These are phyloP conservation scores for Erebia ligea DNA, from an alignment of 2,888 invertebrate species.

Conservation along the genomic window DNA sequence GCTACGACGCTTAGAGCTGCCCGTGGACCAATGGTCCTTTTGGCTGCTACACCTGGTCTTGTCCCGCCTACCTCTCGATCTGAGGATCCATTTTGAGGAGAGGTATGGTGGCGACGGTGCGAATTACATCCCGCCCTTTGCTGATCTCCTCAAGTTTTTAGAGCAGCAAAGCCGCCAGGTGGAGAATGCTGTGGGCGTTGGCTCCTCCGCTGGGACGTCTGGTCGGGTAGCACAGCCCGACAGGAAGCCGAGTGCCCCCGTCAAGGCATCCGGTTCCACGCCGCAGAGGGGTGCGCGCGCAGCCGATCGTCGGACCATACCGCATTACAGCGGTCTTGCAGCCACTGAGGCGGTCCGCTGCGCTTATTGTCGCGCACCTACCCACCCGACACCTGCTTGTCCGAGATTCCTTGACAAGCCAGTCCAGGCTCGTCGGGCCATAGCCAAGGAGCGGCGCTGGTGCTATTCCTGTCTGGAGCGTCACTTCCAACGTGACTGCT, in stretches of 20 bases:
- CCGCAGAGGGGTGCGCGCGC: neutral
- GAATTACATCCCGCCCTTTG: neutral
- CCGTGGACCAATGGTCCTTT: neutral
- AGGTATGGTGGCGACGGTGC: slow-evolving; percentile 11
- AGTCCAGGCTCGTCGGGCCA: neutral
- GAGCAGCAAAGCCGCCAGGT: neutral
- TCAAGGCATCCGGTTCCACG: too few relatives aligned
- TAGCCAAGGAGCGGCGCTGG: neutral
- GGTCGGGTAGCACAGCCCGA: neutral
- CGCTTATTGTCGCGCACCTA: neutral
- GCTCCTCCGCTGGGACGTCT: neutral
- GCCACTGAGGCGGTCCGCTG: neutral
- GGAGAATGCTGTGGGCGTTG: neutral
- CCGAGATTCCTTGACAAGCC: neutral
- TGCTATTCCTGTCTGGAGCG: neutral
- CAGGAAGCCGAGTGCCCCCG: too few relatives aligned
- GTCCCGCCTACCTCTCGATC: neutral
- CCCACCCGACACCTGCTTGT: neutral
- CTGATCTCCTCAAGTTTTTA: neutral
- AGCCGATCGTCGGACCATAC: neutral
- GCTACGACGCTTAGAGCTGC: too few relatives aligned
- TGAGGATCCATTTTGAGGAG: neutral
- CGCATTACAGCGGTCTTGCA: neutral
- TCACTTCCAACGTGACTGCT: neutral
- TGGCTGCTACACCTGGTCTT: neutral